Evolutionary conservation across 1,140 invertebrate species (phyloP).

Genomic region (Drosophila varians): DNA sequence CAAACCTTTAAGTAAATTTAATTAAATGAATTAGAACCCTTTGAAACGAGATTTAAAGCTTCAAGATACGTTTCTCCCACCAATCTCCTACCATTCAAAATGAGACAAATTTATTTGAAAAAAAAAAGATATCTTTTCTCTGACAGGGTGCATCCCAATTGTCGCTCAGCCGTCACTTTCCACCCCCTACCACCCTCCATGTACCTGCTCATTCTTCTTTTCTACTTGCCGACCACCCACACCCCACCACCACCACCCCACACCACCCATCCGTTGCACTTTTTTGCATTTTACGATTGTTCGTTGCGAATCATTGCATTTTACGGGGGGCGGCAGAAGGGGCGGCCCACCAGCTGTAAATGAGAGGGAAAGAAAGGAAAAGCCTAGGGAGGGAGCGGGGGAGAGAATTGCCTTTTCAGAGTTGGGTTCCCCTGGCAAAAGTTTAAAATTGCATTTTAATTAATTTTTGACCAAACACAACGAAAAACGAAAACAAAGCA

Average conservation of each 20-base stretch:
- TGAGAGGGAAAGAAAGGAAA: neutral
- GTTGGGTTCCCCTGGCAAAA: conserved; percentile 21
- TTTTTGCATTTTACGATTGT: conserved; percentile 58
- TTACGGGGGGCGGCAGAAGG: neutral
- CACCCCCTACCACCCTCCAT: conserved; percentile 1
- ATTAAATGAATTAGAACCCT: neutral
- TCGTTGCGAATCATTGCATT: conserved; percentile 62
- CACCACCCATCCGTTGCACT: conserved; percentile 9
- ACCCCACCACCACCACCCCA: neutral
- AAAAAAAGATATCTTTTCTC: conserved; percentile 8
- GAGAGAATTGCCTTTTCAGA: conserved; percentile 31
- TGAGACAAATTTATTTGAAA: conserved; percentile 18
- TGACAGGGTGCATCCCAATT: conserved; percentile 15
- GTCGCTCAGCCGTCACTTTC: conserved; percentile 38
- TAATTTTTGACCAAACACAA: conserved; percentile 26
- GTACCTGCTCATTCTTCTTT: neutral
- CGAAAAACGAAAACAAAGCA: conserved; percentile 16
- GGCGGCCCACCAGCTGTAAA: conserved; percentile 17
- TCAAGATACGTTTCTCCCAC: neutral
- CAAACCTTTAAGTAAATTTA: neutral
- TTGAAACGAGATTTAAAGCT: neutral
- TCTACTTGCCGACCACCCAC: conserved; percentile 5
- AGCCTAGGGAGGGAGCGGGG: conserved; percentile 1
- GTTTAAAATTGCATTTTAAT: conserved; percentile 65
- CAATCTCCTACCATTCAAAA: conserved; percentile 1